A percentile compares a stretch with the other conserved stretches of the same genome.
phyloP scores from a whole-genome alignment of 2,888 invertebrate species.

The Iselma pallidipennis region DNA sequence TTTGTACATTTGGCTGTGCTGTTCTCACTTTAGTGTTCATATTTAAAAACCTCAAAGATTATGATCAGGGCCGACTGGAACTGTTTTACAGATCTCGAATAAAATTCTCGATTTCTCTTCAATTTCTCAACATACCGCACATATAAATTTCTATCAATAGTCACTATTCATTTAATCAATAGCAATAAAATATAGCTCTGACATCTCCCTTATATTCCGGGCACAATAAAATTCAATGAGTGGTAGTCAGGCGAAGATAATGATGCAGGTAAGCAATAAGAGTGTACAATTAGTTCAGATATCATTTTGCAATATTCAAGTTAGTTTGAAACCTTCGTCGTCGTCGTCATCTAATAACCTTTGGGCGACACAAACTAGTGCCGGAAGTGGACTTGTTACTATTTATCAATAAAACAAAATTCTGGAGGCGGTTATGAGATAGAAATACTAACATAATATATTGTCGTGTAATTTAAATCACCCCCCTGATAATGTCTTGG shows the following conservation, averaged over 20 bases:
- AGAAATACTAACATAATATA: slow-evolving; percentile 1
- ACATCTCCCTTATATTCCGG: neutral
- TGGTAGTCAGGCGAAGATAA: slow-evolving; percentile 36
- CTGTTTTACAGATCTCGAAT: too few relatives aligned
- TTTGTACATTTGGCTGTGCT: too few relatives aligned
- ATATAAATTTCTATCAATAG: neutral
- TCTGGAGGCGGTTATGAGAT: neutral
- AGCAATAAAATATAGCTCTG: too few relatives aligned
- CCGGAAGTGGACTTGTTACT: neutral
- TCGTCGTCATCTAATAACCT: neutral
- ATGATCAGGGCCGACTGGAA: too few relatives aligned
- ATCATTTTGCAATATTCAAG: slow-evolving; percentile 32
- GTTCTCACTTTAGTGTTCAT: too few relatives aligned
- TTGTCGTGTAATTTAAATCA: slow-evolving; percentile 7
- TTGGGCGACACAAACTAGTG: slow-evolving; percentile 1
- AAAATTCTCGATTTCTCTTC: too few relatives aligned
- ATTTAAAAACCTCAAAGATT: too few relatives aligned
- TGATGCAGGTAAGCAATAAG: slow-evolving; percentile 41
- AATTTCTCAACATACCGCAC: neutral
- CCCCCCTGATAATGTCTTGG: slow-evolving; percentile 2
- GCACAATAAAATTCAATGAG: slow-evolving; percentile 24
- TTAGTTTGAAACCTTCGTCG: slow-evolving; percentile 1
- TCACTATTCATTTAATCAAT: neutral
- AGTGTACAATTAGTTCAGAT: slow-evolving; percentile 42
- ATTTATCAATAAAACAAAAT: slow-evolving; percentile 5